Evolutionary conservation across 2,797 vertebrate genomes (phyloP), one percentile per base, ranked within the genome.

Genomic region (Columba guinea): DNA sequence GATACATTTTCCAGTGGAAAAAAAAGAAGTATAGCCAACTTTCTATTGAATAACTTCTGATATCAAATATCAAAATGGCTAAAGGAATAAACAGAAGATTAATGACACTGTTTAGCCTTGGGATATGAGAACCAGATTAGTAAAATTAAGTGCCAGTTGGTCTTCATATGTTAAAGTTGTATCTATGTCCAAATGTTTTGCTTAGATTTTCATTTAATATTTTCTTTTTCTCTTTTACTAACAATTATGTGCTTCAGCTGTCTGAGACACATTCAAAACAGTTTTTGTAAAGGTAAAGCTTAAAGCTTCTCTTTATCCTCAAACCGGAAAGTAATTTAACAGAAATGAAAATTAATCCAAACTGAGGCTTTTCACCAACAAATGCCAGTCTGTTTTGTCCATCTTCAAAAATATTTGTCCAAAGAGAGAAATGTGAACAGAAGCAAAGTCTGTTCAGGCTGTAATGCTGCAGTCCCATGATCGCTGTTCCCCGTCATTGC

Each of bases 401-500:
- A 28, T 74, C 75, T 65, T 84, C 39, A 63, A 26, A 76, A 85
- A 68, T 60, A 2, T 64, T 93, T 95, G 5, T 37, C 32, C 85
- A 30, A 63, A 63, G 52, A 80, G 34, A 63, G 77, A 65, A 84
- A 55, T 11, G 6, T 26, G 21, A 51, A 63, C 28, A 51, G 74
- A 52, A 32, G 15, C 15, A 5, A 35, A 81, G 24, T 62, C 65
- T 84, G 37, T 84, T 79, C 44, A 84, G 77, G 14, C 28, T 32
- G 21, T 68, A 53, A 49, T 0, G 2, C 20, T 75, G 81, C 35
- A 49, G 6, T 44, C 68, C 32, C 35, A 14, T 68, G 32, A 5
- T 10, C 60, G 32, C n/a, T 4, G 0, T 44, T 48, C 24, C 11
- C 13, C 2, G 2, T 10, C 7, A 3, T 30, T 8, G 2, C 70